phyloP scores from a whole-genome alignment of 2,888 invertebrate species.

The Diarsia rubi region DNA sequence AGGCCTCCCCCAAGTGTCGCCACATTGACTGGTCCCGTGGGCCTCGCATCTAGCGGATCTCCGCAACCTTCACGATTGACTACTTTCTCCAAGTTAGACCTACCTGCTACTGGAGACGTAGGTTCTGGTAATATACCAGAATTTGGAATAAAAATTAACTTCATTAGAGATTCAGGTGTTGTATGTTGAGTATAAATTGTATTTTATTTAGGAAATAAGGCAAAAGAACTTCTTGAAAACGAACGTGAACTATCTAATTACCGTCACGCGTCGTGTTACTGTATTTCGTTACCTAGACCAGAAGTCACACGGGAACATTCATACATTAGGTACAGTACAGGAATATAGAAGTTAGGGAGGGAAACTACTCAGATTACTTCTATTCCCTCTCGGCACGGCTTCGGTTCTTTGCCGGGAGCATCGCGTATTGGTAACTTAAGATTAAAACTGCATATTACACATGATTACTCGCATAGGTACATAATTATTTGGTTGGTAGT shows the following conservation, averaged over 20 bases:
- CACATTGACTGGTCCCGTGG: too few species aligned
- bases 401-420: slow-evolving; percentile 58
- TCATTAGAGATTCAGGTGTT: too few species aligned
- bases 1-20: too few species aligned
- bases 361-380: slow-evolving; percentile 49
- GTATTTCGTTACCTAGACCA: neutral
- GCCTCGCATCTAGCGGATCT: too few species aligned
- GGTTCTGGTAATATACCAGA: too few species aligned
- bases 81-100: too few species aligned
- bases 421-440: slow-evolving; percentile 60
- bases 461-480: slow-evolving; percentile 24
- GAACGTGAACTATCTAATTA: neutral
- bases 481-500: neutral
- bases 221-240: neutral
- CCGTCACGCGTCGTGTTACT: neutral
- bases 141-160: too few species aligned
- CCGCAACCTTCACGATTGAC: too few species aligned
- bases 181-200: neutral
- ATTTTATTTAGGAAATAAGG: neutral
- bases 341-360: slow-evolving; percentile 10
- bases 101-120: too few species aligned
- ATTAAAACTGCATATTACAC: slow-evolving; percentile 53
- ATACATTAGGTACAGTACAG: neutral
- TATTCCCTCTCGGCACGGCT: slow-evolving; percentile 44
- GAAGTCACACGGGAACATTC: neutral